Evolutionary conservation across 2,113 vertebrate species (phyloP).

Genomic region (Meles meles): DNA sequence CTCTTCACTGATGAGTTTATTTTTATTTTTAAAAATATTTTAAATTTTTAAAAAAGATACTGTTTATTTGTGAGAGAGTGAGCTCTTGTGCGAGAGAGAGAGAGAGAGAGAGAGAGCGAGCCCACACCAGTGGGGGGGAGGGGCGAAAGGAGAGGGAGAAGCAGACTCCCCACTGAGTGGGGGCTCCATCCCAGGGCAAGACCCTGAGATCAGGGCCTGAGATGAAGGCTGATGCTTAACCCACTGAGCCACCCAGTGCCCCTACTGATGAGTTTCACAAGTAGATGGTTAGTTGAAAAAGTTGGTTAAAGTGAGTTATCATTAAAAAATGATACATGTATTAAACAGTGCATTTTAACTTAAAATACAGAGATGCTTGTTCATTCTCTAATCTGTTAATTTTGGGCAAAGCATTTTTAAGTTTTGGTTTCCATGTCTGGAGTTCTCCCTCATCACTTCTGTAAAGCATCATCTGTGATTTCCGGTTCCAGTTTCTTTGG

Average conservation of each 20-base stretch:
- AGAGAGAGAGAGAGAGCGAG: too few relatives aligned
- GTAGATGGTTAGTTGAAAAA: slow-evolving; percentile 9
- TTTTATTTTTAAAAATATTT: neutral
- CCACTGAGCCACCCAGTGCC: neutral
- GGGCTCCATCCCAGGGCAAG: neutral
- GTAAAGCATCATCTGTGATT: neutral
- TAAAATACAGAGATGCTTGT: neutral
- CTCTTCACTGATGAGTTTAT: neutral
- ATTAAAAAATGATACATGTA: neutral
- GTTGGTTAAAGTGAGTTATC: slow-evolving; percentile 14
- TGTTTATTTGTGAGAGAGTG: neutral
- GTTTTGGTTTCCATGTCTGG: neutral
- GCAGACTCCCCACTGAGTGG: neutral
- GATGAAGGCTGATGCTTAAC: neutral
- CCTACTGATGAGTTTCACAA: neutral
- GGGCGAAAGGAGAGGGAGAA: neutral
- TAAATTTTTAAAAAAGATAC: neutral
- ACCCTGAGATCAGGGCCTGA: neutral
- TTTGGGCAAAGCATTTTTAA: slow-evolving; percentile 38
- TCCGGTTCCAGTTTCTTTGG: slow-evolving; percentile 22
- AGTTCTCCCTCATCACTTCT: neutral
- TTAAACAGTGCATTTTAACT: slow-evolving; percentile 26
- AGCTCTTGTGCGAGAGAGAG: too few relatives aligned
- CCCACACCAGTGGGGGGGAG: neutral
- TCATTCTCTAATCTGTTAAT: slow-evolving; percentile 31